Evolutionary conservation across 2,888 invertebrate species (phyloP).

Genomic region (Hemistola chrysoprasaria): DNA sequence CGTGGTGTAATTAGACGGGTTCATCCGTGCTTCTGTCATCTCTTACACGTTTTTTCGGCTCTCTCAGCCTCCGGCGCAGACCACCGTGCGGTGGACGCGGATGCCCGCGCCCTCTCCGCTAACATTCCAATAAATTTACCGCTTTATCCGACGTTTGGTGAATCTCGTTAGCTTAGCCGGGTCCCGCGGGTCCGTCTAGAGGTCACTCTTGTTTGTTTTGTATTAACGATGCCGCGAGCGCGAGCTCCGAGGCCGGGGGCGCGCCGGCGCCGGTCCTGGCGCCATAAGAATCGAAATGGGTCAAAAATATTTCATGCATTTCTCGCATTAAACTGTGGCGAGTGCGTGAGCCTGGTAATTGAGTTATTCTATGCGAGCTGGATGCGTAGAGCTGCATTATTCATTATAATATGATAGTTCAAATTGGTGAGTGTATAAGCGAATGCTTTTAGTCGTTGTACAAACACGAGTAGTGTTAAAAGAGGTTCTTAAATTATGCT

Average conservation of each 20-base stretch:
- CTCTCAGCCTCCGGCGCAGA: slow-evolving; percentile 55
- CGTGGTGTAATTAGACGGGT: slow-evolving; percentile 63
- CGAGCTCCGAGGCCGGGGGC: slow-evolving; percentile 63
- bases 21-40: slow-evolving; percentile 75
- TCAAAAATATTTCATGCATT: slow-evolving; percentile 77
- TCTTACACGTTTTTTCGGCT: slow-evolving; percentile 71
- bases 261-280: slow-evolving; percentile 74
- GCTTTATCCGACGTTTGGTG: slow-evolving; percentile 78
- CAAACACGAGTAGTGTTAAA: slow-evolving; percentile 58
- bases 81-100: slow-evolving; percentile 59
- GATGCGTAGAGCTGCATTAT: slow-evolving; percentile 30
- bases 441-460: slow-evolving; percentile 61
- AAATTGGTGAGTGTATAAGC: slow-evolving; percentile 53
- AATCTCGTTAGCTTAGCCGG: slow-evolving; percentile 75
- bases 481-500: slow-evolving; percentile 42
- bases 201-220: slow-evolving; percentile 81
- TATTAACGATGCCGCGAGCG: slow-evolving; percentile 75
- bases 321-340: slow-evolving; percentile 63
- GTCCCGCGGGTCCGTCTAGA: slow-evolving; percentile 64
- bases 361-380: slow-evolving; percentile 57
- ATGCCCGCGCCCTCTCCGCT: slow-evolving; percentile 33
- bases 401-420: slow-evolving; percentile 31
- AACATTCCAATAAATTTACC: slow-evolving; percentile 78
- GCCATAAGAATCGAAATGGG: slow-evolving; percentile 68
- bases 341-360: slow-evolving; percentile 58